These are phyloP conservation scores for Gyrodactylus salaris DNA, from an alignment of 1,140 invertebrate species.

Conservation along the genomic window DNA sequence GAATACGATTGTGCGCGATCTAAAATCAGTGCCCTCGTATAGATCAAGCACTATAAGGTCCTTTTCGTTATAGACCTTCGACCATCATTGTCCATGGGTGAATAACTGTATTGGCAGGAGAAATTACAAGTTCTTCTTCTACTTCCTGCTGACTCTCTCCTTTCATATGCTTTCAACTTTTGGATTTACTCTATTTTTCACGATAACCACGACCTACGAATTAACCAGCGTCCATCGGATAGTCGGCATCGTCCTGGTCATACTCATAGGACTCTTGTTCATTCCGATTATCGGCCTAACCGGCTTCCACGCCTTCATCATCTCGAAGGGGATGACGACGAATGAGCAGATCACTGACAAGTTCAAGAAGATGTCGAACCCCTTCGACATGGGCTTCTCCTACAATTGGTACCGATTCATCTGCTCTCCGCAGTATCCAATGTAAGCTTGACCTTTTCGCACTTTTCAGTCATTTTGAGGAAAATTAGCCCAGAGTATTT, in stretches of 20 bases:
- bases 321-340: neutral
- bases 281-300: slow-evolving; percentile 1
- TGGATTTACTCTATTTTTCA: neutral
- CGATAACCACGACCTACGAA: neutral
- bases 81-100: slow-evolving; percentile 99
- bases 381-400: neutral
- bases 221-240: neutral
- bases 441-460: too few relatives aligned
- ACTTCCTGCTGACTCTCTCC: slow-evolving; percentile 39
- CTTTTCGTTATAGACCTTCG: slow-evolving; percentile 28
- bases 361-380: neutral
- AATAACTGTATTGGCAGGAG: slow-evolving; percentile 95
- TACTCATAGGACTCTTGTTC: neutral
- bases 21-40: too few relatives aligned
- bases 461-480: too few relatives aligned
- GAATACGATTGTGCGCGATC: too few relatives aligned
- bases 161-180: neutral
- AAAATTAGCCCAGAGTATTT: too few relatives aligned
- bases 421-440: neutral
- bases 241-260: neutral
- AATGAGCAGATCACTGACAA: slow-evolving; percentile 2
- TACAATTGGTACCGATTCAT: neutral
- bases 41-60: too few relatives aligned
- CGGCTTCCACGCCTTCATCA: neutral
- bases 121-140: slow-evolving; percentile 47